phyloP scores from a whole-genome alignment of 2,113 vertebrate genomes.

The Vulpes ferrilata region DNA sequence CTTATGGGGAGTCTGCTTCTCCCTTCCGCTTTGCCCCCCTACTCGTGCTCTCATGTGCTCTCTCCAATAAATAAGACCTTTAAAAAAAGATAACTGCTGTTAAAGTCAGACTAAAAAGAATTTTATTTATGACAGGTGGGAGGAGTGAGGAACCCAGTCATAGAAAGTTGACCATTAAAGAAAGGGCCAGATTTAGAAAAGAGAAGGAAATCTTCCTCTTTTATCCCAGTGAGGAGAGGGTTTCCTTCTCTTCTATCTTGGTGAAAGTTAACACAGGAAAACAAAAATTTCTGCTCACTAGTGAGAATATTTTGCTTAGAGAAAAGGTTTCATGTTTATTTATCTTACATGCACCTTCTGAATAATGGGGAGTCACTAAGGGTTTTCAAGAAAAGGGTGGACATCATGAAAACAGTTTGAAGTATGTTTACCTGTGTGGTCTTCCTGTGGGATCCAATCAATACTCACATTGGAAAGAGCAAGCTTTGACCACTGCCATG shows the following conservation, averaged over 20 bases:
- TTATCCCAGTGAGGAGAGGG: no score
- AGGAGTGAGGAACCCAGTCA: not conserved
- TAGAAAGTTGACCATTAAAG: not conserved
- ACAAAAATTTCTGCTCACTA: constrained; percentile 5
- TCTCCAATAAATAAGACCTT: no score
- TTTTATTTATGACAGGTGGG: not conserved
- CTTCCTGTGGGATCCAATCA: not conserved
- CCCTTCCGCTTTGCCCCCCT: not conserved
- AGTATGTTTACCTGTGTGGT: not conserved
- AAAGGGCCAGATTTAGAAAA: not conserved
- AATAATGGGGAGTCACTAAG: not conserved
- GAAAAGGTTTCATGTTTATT: not conserved
- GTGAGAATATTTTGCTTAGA: constrained; percentile 23
- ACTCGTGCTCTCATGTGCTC: not conserved
- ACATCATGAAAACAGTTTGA: not conserved
- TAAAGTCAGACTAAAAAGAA: not conserved
- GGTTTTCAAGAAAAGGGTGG: constrained; percentile 22
- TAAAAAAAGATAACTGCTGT: not conserved
- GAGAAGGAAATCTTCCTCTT: not conserved
- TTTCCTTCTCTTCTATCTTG: not conserved
- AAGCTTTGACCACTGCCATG: not conserved
- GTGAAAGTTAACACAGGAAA: constrained; percentile 7
- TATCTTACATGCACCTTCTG: not conserved
- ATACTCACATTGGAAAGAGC: not conserved
- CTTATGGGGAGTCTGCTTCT: not conserved